phyloP scores from a whole-genome alignment of 2,888 invertebrate genomes.

The Diloba caeruleocephala region DNA sequence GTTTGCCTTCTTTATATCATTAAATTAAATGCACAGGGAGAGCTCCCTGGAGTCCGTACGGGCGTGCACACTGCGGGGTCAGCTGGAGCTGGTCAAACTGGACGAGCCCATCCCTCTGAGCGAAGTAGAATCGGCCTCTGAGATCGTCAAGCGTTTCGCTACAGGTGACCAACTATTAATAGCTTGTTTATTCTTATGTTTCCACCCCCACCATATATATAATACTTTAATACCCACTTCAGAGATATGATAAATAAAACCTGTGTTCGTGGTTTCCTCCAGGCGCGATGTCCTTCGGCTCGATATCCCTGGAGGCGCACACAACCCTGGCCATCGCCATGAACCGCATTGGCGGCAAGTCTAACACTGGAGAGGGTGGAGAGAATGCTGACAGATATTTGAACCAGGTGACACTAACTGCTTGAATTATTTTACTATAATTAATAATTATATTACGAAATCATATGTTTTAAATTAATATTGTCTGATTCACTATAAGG shows the following conservation, averaged over 20 bases:
- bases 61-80: conserved; percentile 97
- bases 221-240: not conserved
- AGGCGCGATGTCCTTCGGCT: conserved; percentile 99
- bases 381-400: conserved; percentile 95
- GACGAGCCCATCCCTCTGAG: conserved; percentile 94
- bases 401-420: conserved; percentile 85
- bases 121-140: conserved; percentile 97
- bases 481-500: too few relatives aligned
- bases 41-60: conserved; percentile 95
- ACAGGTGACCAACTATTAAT: conserved; percentile 91
- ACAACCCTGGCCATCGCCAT: conserved; percentile 98
- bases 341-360: conserved; percentile 99
- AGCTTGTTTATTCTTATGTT: too few relatives aligned
- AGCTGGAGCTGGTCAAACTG: conserved; percentile 94
- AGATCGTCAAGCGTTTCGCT: conserved; percentile 98
- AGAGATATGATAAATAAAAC: not conserved
- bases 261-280: conserved; percentile 42
- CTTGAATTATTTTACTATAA: too few relatives aligned
- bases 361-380: conserved; percentile 99
- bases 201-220: too few relatives aligned
- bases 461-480: too few relatives aligned
- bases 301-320: conserved; percentile 99
- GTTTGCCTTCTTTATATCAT: too few relatives aligned
- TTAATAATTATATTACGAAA: too few relatives aligned
- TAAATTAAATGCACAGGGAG: conserved; percentile 90